These are phyloP conservation scores for Bellardia bayeri DNA, from an alignment of 2,888 invertebrate genomes.

Conservation along the genomic window DNA sequence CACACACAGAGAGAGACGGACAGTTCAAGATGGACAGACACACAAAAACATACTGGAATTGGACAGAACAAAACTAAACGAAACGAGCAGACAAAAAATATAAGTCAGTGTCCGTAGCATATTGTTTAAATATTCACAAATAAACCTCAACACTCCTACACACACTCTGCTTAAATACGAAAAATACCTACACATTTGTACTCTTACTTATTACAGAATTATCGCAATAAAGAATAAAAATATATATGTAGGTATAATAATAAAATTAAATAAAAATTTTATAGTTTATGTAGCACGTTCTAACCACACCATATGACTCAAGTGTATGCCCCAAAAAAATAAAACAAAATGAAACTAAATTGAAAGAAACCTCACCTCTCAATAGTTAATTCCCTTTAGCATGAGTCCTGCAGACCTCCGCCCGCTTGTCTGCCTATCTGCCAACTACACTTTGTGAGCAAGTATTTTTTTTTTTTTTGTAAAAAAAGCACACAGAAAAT, in stretches of 20 bases:
- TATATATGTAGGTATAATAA: background rate
- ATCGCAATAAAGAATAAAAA: background rate
- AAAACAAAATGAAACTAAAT: slow-evolving; percentile 20
- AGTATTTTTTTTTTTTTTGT: background rate
- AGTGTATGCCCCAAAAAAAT: slow-evolving; percentile 18
- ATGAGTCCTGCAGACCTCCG: background rate
- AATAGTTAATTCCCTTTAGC: slow-evolving; percentile 16
- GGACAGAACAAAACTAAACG: background rate
- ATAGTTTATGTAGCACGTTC: slow-evolving; percentile 76
- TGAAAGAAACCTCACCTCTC: slow-evolving; percentile 4
- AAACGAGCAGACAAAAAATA: slow-evolving; percentile 20
- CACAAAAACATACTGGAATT: slow-evolving; percentile 2
- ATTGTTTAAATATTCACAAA: slow-evolving; percentile 67
- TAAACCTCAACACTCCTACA: background rate
- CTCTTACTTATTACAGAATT: background rate
- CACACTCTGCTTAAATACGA: background rate
- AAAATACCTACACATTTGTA: background rate
- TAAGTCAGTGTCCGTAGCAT: slow-evolving; percentile 33
- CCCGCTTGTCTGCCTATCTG: slow-evolving; percentile 51
- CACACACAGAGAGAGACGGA: background rate
- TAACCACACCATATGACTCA: slow-evolving; percentile 73
- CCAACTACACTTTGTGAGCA: slow-evolving; percentile 14
- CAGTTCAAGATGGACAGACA: slow-evolving; percentile 33
- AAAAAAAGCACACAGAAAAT: background rate
- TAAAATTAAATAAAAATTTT: slow-evolving; percentile 21